phyloP scores from a whole-genome alignment of 2,113 vertebrate genomes.

The Indicator maculatus region DNA sequence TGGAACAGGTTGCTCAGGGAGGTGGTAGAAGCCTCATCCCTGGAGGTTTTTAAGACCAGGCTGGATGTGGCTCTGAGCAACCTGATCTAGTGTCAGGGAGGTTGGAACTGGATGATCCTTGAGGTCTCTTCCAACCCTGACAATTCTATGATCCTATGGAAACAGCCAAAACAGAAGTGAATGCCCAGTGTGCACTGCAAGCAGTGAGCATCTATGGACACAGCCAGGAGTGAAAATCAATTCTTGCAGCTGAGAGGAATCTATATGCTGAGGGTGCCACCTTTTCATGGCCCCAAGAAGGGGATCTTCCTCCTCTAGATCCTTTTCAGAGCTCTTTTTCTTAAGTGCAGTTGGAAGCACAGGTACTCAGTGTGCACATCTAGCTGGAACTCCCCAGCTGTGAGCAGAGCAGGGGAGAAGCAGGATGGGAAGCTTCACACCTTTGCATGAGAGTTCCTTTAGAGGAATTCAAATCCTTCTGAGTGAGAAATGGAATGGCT shows the following conservation, averaged over 20 bases:
- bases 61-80: no score
- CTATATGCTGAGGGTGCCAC: background rate
- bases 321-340: background rate
- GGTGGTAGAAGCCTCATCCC: no score
- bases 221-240: background rate
- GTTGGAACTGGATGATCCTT: no score
- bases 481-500: background rate
- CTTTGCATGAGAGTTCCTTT: background rate
- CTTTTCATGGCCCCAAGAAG: background rate
- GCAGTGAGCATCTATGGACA: background rate
- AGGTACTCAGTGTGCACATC: no score
- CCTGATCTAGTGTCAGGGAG: no score
- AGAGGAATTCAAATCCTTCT: background rate
- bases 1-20: no score
- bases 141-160: no score
- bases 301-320: background rate
- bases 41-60: no score
- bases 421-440: rapidly evolving
- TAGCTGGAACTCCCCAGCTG: background rate
- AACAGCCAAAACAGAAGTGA: background rate
- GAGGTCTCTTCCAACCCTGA: no score
- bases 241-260: background rate
- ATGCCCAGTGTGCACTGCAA: rapidly evolving
- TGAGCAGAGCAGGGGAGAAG: background rate
- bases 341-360: background rate